Conservation (phyloP, 2,888 invertebrate species). For the Acronicta leporina region DNA sequence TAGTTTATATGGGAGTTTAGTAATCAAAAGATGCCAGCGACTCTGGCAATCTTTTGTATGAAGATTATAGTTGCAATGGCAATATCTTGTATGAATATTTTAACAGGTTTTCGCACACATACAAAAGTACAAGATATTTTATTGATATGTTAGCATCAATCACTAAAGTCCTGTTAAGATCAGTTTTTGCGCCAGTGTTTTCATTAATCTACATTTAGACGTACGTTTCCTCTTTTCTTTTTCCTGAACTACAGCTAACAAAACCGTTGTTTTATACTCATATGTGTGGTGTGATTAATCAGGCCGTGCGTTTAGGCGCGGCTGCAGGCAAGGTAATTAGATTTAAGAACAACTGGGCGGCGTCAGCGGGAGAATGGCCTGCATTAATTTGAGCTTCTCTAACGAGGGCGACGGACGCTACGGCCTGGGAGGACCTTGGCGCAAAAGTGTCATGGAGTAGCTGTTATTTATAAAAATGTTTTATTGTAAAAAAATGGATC, state of each 20-base stretch:
- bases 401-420: slow-evolving; percentile 86
- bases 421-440: slow-evolving; percentile 78
- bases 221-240: not conserved
- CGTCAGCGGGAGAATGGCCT: slow-evolving; percentile 87
- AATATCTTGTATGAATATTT: too few relatives aligned
- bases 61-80: too few relatives aligned
- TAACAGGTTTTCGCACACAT: too few relatives aligned
- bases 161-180: too few relatives aligned
- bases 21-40: too few relatives aligned
- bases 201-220: too few relatives aligned
- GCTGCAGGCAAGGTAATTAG: slow-evolving; percentile 84
- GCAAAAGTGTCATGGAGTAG: slow-evolving; percentile 60
- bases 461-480: slow-evolving; percentile 3
- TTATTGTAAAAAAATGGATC: too few relatives aligned
- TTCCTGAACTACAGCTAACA: not conserved
- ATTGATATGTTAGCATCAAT: too few relatives aligned
- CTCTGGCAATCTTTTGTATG: too few relatives aligned
- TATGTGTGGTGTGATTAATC: slow-evolving; percentile 59
- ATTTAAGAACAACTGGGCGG: slow-evolving; percentile 89
- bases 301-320: slow-evolving; percentile 66
- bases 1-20: too few relatives aligned
- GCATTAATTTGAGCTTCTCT: slow-evolving; percentile 89
- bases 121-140: too few relatives aligned
- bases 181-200: too few relatives aligned
- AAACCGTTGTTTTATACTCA: not conserved